phyloP scores from a whole-genome alignment of 2,113 vertebrate species.

The Acrocephalus kingi region DNA sequence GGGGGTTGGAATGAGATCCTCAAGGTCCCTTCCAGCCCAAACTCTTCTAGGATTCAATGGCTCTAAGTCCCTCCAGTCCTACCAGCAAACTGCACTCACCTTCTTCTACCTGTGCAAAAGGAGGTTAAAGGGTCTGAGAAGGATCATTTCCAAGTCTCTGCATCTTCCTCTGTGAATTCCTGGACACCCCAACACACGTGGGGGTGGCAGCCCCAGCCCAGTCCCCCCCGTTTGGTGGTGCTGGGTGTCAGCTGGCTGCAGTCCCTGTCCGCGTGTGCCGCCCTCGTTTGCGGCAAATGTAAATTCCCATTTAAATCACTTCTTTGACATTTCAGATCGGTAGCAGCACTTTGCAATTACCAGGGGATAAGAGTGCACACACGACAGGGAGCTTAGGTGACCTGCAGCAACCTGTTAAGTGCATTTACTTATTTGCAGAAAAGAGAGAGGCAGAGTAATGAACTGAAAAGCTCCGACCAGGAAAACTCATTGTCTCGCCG shows the following conservation, averaged over 20 bases:
- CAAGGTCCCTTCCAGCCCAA: background rate
- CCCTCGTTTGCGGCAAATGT: background rate
- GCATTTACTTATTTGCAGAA: constrained; percentile 46
- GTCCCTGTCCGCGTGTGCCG: rapidly evolving
- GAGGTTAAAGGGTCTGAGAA: background rate
- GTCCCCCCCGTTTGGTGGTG: background rate
- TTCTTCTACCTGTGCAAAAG: background rate
- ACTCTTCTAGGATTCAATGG: background rate
- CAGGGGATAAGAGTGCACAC: constrained; percentile 5
- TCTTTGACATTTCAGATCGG: constrained; percentile 31
- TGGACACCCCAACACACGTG: rapidly evolving
- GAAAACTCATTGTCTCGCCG: background rate
- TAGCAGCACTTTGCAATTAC: constrained; percentile 20
- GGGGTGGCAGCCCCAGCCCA: background rate
- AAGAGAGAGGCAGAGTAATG: constrained; percentile 20
- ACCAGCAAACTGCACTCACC: background rate
- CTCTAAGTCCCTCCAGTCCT: background rate
- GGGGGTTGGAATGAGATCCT: background rate
- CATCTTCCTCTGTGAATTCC: background rate
- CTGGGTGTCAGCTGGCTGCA: background rate
- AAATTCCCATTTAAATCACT: constrained; percentile 33
- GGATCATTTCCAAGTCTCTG: background rate
- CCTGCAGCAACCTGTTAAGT: constrained; percentile 30
- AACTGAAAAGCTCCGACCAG: background rate
- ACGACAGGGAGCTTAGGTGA: constrained; percentile 22